phyloP scores from a whole-genome alignment of 2,888 invertebrate genomes.

The Hyppa rectilinea region DNA sequence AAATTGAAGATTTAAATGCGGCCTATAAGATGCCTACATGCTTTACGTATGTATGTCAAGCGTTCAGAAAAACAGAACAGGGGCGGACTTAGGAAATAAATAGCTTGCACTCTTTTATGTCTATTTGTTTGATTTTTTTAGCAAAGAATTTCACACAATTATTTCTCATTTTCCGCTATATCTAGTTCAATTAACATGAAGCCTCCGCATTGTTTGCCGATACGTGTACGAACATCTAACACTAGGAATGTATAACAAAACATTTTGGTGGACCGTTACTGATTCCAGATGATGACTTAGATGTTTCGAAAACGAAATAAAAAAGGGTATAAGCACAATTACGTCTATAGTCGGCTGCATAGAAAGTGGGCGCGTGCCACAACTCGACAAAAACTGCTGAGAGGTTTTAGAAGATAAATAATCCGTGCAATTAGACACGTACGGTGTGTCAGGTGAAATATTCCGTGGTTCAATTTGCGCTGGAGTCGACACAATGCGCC shows the following conservation, averaged over 20 bases:
- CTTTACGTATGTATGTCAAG: conserved; percentile 16
- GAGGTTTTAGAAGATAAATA: conserved; percentile 84
- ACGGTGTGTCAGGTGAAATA: conserved; percentile 85
- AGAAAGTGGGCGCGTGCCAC: conserved; percentile 89
- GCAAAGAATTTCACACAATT: conserved; percentile 50
- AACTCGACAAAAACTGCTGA: conserved; percentile 82
- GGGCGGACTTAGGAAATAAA: conserved; percentile 21
- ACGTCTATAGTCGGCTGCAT: conserved; percentile 81
- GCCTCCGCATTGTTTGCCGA: conserved; percentile 58
- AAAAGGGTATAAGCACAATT: conserved; percentile 85
- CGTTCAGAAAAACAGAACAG: conserved; percentile 19
- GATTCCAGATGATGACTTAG: conserved; percentile 82
- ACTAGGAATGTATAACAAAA: conserved; percentile 65
- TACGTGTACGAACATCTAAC: conserved; percentile 59
- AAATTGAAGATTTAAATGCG: neutral
- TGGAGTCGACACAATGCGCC: conserved; percentile 80
- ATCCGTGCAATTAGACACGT: conserved; percentile 89
- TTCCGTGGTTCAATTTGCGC: conserved; percentile 85
- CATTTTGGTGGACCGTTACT: conserved; percentile 79
- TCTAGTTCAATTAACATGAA: conserved; percentile 61
- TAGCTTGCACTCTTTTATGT: conserved; percentile 9
- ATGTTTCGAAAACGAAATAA: conserved; percentile 82
- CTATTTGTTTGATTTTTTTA: conserved; percentile 24
- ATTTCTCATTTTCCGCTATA: conserved; percentile 58
- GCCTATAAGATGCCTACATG: neutral